Base-by-base conservation (phyloP, 2,797 vertebrate genomes). In the Dallia pectoralis region DNA sequence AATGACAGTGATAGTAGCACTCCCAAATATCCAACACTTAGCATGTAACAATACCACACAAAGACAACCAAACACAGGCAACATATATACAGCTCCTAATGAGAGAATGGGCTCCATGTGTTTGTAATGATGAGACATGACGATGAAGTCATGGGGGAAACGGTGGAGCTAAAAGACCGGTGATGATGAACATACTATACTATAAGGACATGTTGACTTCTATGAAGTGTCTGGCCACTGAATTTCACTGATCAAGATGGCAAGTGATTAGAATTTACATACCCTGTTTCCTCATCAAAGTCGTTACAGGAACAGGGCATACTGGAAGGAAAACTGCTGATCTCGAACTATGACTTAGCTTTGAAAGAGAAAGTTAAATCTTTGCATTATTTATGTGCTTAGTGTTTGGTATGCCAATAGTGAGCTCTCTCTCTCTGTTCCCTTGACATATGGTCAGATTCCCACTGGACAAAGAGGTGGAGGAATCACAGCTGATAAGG, bases 301-400 rank as follows among this genome's bases (percentile, higher is more conserved):
- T 75, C 75, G 73, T 84, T 49, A 79, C 78, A 32, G 56, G 76
- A 76, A 40, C 78, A 36, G 61, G 74, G 77, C 74, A 76, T 30
- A 14, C 77, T 82, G 86, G 83, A 77, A 77, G 74, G 76, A 56
- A 59, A 87, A 91, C 82, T 74, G 88, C 87, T 91, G 85, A 88
- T 86, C 75, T 61, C 72, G 68, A 64, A 33, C 74, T 82, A 79
- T 87, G 88, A 86, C 74, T 78, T 82, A 85, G 76, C 83, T 84
- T 87, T 88, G 85, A 82, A 69, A 80, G 56, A 80, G 71, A 81
- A 87, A 82, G 68, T 79, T 79, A 82, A 83, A 79, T 72, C 78
- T 78, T 63, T 86, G 82, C 78, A 87, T 90, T 91, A 89, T 90
- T 79, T 82, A 91, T 91, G 81, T 67, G 59, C 67, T 74, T 51